Evolutionary conservation across 1,140 invertebrate species (phyloP), one percentile per base, ranked within the genome.

Genomic region (Procambarus virginalis): DNA sequence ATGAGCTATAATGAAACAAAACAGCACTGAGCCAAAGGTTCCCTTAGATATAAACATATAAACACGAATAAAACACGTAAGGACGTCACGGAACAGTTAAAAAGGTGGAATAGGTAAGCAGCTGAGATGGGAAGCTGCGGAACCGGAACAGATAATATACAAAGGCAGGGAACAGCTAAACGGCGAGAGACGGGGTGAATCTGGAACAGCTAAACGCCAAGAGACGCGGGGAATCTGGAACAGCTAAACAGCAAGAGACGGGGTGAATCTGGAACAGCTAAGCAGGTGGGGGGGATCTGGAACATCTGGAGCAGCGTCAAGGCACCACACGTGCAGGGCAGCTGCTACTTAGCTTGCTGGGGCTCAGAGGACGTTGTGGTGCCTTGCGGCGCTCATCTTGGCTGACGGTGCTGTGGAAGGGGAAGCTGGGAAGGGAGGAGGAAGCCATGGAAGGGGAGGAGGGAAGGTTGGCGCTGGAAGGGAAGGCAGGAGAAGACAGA

Each of bases 311-410:
- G 45, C 20, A 20, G 76, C 76, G 46, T 20, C 46, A 78, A 78
- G 76, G 46, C 51, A 78, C 76, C 76, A 78, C 46, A 78, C 76
- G 76, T 78, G 76, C 76, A 46, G 76, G 76, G 76, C 76, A 78
- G 76, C 76, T 78, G 76, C 49, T 78, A 49, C 46, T 10, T 78
- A 78, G 76, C 76, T 20, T 78, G 76, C 76, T 78, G 76, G 76
- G 76, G 76, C 76, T 78, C 76, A 78, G 76, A 20, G 76, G 76
- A 78, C 76, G 76, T 3, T 78, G 76, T 78, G 76, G 76, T 78
- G 48, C 76, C 76, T 78, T 78, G 76, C 46, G 46, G 49, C 76
- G 46, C 76, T 49, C 6, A 48, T 49, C 46, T 73, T 22, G 20
- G 68, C 68, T 73, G n/a, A 73, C 68, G n/a, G 20, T 34, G 8